Base-by-base conservation (phyloP, 1,140 invertebrate genomes). In the Antheraea pernyi region DNA sequence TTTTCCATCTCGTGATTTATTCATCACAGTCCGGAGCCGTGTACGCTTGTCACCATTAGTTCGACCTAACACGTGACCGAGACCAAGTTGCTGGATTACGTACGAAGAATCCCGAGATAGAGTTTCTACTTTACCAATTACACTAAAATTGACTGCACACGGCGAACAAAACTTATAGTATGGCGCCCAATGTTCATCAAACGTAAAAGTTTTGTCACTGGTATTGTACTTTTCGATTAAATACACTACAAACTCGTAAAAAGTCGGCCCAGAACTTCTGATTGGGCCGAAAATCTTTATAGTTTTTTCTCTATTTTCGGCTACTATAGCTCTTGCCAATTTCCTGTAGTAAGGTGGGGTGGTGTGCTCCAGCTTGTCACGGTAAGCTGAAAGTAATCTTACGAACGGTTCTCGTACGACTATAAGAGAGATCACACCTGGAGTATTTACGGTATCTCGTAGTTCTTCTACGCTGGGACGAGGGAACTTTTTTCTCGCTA, bases 341-440 rank as follows among this genome's bases (percentile, higher is more conserved):
- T 95, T 95, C 77, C 95, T 94, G 80, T 96, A 96, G 79, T 94
- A 95, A 3, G 95, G 95, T 75, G 96, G 94, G 78, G 74, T 95
- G 85, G 86, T 95, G 80, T 95, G 94, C 83, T 97, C 95, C 67
- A 99, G 93, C 92, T 99, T 99, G 86, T 98, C 98, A 71, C 96
- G 94, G 87, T 97, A 99, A 11, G 98, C 97, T 2, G 97, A 98
- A 18, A 99, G 84, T 3, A 99, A 91, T 68, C 98, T 94, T 83
- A 99, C 98, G 73, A 99, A 96, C 0, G 98, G 98, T 93, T 99
- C 97, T 19, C 98, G 93, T 0, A 98, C 98, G 72, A 98, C 97
- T 19, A 98, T 91, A 68, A 98, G 95, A 67, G 95, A 95, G 64
- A 96, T 84, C 0, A 94, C 93, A 5, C 91, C 93, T 0, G 93